Conservation (phyloP, 2,113 vertebrate genomes). For the Gallinago media region DNA sequence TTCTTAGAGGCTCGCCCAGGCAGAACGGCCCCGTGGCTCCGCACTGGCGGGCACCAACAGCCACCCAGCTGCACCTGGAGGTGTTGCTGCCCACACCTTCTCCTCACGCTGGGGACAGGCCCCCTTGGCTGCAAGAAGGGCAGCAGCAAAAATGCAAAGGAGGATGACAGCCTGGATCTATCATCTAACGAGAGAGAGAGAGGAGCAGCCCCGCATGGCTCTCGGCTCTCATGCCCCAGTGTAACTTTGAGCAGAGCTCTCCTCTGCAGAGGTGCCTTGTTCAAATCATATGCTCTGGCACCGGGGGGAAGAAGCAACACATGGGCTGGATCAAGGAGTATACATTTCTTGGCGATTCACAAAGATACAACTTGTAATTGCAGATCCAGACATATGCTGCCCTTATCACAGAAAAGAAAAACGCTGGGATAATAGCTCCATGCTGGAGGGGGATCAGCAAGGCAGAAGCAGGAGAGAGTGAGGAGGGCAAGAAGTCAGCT, state of each 20-base stretch:
- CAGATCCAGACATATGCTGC: conserved; percentile 51
- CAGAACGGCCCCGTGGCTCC: neutral
- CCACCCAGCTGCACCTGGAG: neutral
- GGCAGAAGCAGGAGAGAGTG: neutral
- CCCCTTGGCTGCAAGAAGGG: neutral
- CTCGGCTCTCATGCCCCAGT: rapidly evolving
- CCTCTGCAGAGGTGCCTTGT: neutral
- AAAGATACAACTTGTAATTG: conserved; percentile 18
- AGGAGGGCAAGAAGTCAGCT: neutral
- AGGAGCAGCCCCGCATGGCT: neutral
- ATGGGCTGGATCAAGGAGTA: conserved; percentile 11
- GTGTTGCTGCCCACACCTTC: neutral
- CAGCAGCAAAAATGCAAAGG: rapidly evolving
- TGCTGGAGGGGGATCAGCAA: neutral
- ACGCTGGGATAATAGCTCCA: neutral
- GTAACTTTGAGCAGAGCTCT: neutral
- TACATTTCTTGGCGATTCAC: conserved; percentile 43
- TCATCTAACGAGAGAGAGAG: neutral
- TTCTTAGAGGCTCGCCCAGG: neutral
- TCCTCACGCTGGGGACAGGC: neutral
- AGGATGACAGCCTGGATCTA: neutral
- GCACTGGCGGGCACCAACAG: rapidly evolving
- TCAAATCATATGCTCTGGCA: neutral
- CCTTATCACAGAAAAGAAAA: conserved; percentile 21
- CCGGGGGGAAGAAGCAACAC: neutral